Conservation (phyloP, 2,113 vertebrate species). For the Pao palembangensis region DNA sequence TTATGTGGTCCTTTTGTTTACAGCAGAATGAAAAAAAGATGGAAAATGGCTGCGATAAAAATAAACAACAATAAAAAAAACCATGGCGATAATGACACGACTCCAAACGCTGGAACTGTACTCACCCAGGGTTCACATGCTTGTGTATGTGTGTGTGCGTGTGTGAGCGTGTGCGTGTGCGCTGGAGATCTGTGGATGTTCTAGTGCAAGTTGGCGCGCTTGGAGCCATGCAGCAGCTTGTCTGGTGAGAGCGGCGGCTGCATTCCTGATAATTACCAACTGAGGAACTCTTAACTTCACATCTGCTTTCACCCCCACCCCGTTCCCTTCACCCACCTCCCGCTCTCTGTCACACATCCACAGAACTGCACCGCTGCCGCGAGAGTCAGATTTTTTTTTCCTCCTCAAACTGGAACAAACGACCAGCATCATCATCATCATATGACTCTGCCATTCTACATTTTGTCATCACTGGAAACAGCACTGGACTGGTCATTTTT, state of each 20-base stretch:
- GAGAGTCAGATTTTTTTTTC: no score
- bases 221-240: slow-evolving; percentile 71
- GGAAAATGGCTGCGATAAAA: slow-evolving; percentile 39
- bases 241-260: slow-evolving; percentile 53
- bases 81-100: slow-evolving; percentile 28
- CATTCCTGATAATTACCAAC: slow-evolving; percentile 77
- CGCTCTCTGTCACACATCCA: slow-evolving; percentile 13
- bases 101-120: slow-evolving; percentile 23
- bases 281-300: slow-evolving; percentile 58
- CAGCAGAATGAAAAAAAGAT: slow-evolving; percentile 29
- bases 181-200: slow-evolving; percentile 26
- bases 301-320: slow-evolving; percentile 47
- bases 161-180: neutral
- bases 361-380: slow-evolving; percentile 9
- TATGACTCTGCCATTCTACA: slow-evolving; percentile 8
- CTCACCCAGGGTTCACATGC: slow-evolving; percentile 8
- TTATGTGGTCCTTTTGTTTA: slow-evolving; percentile 51
- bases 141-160: slow-evolving; percentile 2
- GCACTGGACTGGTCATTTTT: no score
- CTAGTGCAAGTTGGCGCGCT: slow-evolving; percentile 24
- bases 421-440: no score
- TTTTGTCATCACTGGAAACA: slow-evolving; percentile 1
- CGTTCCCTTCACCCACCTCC: slow-evolving; percentile 3
- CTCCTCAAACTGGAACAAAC: no score
- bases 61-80: slow-evolving; percentile 33